Evolutionary conservation across 2,888 invertebrate species (phyloP), one percentile per base, ranked within the genome.

Genomic region (Eilema griseolum): DNA sequence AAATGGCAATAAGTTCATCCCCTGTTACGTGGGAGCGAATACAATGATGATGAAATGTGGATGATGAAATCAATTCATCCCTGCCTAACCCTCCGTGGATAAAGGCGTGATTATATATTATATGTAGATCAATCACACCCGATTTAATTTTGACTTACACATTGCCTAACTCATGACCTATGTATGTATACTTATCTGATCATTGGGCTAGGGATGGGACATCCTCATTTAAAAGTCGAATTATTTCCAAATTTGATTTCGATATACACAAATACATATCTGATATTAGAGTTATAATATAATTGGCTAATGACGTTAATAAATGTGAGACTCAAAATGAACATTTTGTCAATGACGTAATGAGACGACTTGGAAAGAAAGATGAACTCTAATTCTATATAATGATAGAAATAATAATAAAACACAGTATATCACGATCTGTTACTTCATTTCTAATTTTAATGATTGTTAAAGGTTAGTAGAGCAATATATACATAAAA

Each of bases 401-500:
- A 69, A 64, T 65, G 33, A 65, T 52, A 69, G 33, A 61, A 61
- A 65, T 16, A 56, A 33, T 23, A 57, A 61, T 70, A 59, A 56
- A 69, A 70, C 26, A 73, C 71, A 70, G 46, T 56, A 11, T 70
- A 80, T 72, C 79, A 79, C 80, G 79, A 80, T 2, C 37, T 41
- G 62, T 79, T 79, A 71, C 77, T 57, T 37, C 73, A 79, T 77
- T 56, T 70, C 61, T 56, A 52, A 69, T 61, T 61, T 66, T 66
- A 70, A 61, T 61, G 61, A 52, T 20, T 61, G 26, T 52, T 61
- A 73, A 79, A 79, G 79, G 79, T 80, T 72, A 79, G 46, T 74
- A 28, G 79, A 77, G 62, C 77, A 72, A 57, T 70, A 37, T 33
- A 72, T 69, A 67, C 62, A 63, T 66, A 31, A 69, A 61, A 56